Conservation (phyloP, 1,140 invertebrate genomes). For the Halictus rubicundus region DNA sequence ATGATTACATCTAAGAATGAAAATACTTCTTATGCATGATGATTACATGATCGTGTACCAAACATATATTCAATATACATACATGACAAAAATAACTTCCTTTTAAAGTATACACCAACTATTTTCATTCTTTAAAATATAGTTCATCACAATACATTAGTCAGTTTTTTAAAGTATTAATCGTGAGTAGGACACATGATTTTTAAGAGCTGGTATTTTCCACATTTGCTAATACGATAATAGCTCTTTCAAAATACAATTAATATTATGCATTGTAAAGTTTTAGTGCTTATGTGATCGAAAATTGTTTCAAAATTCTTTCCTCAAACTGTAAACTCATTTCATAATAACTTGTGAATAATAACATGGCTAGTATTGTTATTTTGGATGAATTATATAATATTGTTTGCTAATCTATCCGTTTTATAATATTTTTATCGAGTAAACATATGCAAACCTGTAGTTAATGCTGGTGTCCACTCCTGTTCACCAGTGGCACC, state of each 20-base stretch:
- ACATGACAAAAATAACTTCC: slow-evolving; percentile 2
- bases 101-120: slow-evolving; percentile 15
- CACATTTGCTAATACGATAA: background rate
- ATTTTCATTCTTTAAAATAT: slow-evolving; percentile 48
- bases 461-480: slow-evolving; percentile 96
- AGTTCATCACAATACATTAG: background rate
- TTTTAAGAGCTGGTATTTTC: background rate
- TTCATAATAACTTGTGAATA: slow-evolving; percentile 31
- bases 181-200: background rate
- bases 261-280: slow-evolving; percentile 13
- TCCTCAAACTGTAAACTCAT: slow-evolving; percentile 55
- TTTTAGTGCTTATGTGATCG: slow-evolving; percentile 11
- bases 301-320: slow-evolving; percentile 40
- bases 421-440: slow-evolving; percentile 4
- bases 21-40: slow-evolving; percentile 54
- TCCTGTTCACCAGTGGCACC: slow-evolving; percentile 95
- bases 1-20: slow-evolving; percentile 58
- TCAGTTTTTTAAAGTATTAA: slow-evolving; percentile 23
- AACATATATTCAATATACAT: slow-evolving; percentile 27
- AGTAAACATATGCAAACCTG: slow-evolving; percentile 83
- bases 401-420: slow-evolving; percentile 33
- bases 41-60: slow-evolving; percentile 15
- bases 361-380: slow-evolving; percentile 38
- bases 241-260: slow-evolving; percentile 19
- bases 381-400: slow-evolving; percentile 42